Percentiles rank a stretch among this genome's conserved stretches.
Evolutionary conservation across 2,888 invertebrate species (phyloP).

Genomic region (Tetranychus truncatus): DNA sequence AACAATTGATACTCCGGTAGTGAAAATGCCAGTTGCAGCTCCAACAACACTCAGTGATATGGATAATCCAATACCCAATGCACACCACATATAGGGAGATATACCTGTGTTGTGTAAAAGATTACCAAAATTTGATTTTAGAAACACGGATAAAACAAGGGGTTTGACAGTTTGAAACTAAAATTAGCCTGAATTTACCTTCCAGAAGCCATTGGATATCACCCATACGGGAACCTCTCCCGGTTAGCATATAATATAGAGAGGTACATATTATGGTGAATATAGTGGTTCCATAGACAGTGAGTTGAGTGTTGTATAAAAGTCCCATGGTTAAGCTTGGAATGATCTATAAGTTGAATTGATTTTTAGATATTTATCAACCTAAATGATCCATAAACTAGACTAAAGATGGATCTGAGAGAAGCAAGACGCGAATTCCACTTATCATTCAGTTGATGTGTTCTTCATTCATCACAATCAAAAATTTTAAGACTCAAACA

Average conservation of each 20-base stretch:
- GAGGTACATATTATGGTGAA: slow-evolving; percentile 24
- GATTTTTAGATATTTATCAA: too few relatives aligned
- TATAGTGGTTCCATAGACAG: slow-evolving; percentile 23
- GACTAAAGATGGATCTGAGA: too few relatives aligned
- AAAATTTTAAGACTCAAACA: too few relatives aligned
- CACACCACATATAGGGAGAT: slow-evolving; percentile 92
- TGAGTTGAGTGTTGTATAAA: slow-evolving; percentile 24
- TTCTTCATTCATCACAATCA: too few relatives aligned
- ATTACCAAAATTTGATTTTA: too few relatives aligned
- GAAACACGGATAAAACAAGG: not conserved
- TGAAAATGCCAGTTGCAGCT: slow-evolving; percentile 91
- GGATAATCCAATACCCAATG: slow-evolving; percentile 73
- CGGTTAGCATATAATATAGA: slow-evolving; percentile 48
- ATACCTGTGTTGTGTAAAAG: slow-evolving; percentile 41
- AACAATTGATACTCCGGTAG: slow-evolving; percentile 84
- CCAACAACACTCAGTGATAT: slow-evolving; percentile 91
- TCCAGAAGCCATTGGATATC: slow-evolving; percentile 57
- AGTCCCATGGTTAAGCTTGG: slow-evolving; percentile 21
- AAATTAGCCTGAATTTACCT: slow-evolving; percentile 26
- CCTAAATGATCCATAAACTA: too few relatives aligned
- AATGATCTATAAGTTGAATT: not conserved
- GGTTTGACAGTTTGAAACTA: not conserved
- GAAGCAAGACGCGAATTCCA: too few relatives aligned
- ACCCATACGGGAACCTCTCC: slow-evolving; percentile 58
- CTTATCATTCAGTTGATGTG: too few relatives aligned